A percentile compares a stretch with the other conserved stretches of the same genome.
Conservation (phyloP, 2,888 invertebrate species). For the Aphidius colemani region DNA sequence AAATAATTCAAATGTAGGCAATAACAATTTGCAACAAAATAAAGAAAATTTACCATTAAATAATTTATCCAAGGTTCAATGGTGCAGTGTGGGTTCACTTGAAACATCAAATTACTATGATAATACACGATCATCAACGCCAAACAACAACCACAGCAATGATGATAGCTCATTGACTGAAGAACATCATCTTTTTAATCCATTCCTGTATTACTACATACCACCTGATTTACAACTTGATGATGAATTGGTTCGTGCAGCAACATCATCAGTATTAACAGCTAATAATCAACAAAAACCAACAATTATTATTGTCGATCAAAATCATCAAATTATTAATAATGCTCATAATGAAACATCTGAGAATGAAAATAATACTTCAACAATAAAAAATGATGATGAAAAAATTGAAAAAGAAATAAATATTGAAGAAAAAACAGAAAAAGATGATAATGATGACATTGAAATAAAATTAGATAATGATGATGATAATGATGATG, state of each 20-base stretch:
- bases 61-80: slow-evolving; percentile 25
- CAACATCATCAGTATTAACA: neutral
- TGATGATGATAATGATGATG: slow-evolving; percentile 23
- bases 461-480: neutral
- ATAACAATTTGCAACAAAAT: slow-evolving; percentile 15
- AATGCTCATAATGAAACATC: neutral
- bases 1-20: neutral
- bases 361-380: slow-evolving; percentile 7
- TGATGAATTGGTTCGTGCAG: slow-evolving; percentile 52
- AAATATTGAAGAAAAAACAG: slow-evolving; percentile 7
- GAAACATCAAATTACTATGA: slow-evolving; percentile 3
- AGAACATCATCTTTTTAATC: slow-evolving; percentile 62
- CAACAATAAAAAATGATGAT: slow-evolving; percentile 10
- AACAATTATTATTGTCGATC: neutral
- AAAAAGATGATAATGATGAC: neutral
- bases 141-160: slow-evolving; percentile 29
- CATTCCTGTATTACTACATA: slow-evolving; percentile 65
- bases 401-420: neutral
- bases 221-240: slow-evolving; percentile 63
- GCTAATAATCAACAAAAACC: slow-evolving; percentile 5
- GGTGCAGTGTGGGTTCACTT: slow-evolving; percentile 21
- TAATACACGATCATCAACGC: slow-evolving; percentile 6
- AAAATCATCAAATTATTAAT: slow-evolving; percentile 4
- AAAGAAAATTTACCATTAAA: slow-evolving; percentile 29
- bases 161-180: slow-evolving; percentile 31